A percentile compares a stretch with the other conserved stretches of the same genome.
Evolutionary conservation across 2,113 vertebrate species (phyloP).

Genomic region (Aptenodytes patagonicus): DNA sequence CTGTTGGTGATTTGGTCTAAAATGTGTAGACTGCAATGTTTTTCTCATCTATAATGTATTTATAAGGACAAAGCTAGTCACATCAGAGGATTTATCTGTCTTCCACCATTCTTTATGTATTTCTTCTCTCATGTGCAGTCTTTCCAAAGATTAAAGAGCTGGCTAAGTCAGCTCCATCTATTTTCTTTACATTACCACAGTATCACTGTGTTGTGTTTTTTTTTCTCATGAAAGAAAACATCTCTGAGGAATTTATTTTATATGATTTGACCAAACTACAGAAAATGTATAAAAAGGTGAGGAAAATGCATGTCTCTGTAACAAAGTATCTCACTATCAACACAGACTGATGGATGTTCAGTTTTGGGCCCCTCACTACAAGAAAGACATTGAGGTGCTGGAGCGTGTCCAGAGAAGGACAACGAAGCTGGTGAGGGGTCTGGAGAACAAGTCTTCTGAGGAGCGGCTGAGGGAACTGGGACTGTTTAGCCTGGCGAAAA

Average conservation of each 20-base stretch:
- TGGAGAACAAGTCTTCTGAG: background rate
- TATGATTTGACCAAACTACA: background rate
- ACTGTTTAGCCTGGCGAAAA: background rate
- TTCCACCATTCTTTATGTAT: background rate
- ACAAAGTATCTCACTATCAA: background rate
- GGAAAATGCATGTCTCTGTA: background rate
- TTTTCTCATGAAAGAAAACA: background rate
- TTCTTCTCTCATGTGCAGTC: background rate
- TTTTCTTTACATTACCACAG: background rate
- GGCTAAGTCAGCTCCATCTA: background rate
- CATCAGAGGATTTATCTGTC: conserved; percentile 12
- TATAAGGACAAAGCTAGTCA: background rate
- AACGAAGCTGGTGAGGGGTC: background rate
- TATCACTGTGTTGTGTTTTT: background rate
- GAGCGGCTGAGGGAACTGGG: accelerated
- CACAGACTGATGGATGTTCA: background rate
- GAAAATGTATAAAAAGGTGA: background rate
- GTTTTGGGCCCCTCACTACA: background rate
- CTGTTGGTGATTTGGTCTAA: background rate
- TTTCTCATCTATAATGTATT: conserved; percentile 6
- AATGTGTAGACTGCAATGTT: background rate
- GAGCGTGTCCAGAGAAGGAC: background rate
- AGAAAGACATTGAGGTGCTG: background rate
- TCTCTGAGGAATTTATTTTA: background rate
- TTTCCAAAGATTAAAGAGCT: conserved; percentile 37